Conservation (phyloP, 1,140 invertebrate genomes). For the Cherax quadricarinatus region DNA sequence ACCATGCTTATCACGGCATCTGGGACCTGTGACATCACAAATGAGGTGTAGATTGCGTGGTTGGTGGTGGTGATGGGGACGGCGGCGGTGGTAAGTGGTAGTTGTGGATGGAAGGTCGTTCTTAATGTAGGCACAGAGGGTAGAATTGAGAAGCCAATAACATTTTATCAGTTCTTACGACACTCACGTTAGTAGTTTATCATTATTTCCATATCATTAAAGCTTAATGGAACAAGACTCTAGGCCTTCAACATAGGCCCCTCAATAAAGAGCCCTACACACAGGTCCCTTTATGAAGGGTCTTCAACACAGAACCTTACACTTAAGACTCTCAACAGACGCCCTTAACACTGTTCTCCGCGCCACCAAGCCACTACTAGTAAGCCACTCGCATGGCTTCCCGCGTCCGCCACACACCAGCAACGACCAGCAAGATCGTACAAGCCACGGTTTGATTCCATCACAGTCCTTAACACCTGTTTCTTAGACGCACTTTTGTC, state of each 20-base stretch:
- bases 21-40: slow-evolving; percentile 2
- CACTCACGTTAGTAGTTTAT: background rate
- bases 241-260: too few species aligned
- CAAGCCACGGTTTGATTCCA: background rate
- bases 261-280: too few species aligned
- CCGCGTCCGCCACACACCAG: background rate
- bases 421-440: background rate
- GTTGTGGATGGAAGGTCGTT: background rate
- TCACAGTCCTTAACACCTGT: background rate
- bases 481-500: background rate
- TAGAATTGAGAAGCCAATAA: background rate
- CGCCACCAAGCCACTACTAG: too few species aligned
- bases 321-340: background rate
- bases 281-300: too few species aligned
- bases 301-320: too few species aligned
- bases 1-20: slow-evolving; percentile 2
- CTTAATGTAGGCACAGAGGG: background rate
- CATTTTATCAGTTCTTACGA: background rate
- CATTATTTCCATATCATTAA: background rate
- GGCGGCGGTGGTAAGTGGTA: background rate
- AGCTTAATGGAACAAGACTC: background rate
- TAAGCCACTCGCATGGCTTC: too few species aligned
- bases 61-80: background rate
- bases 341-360: background rate
- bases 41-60: background rate